Base-by-base conservation (phyloP, 2,797 vertebrate genomes). In the Crax fasciolata region DNA sequence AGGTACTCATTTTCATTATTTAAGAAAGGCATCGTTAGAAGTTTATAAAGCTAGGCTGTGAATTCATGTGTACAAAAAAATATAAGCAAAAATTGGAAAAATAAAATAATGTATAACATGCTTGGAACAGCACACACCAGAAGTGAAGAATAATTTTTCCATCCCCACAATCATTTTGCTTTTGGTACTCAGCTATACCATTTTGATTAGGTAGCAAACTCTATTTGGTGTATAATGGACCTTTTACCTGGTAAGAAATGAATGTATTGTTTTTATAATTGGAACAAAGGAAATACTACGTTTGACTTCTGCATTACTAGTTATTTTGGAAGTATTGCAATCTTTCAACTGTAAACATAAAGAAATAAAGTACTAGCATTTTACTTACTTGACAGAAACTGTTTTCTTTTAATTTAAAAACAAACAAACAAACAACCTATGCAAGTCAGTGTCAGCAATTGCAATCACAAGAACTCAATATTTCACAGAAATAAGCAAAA, bases 181-280 rank as follows among this genome's bases (percentile, higher is more conserved):
- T 25, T 74, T 95, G 38, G 35, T 83, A 59, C 27, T 79, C 78
- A 58, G 15, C 41, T 82, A 13, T 68, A 66, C 14, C 10, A 75
- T 89, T 93, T 77, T 92, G 84, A 94, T 92, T 93, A 75, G 54
- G 11, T 77, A 85, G 61, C 63, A 84, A 52, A 79, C 27, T 61
- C 68, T 88, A 8, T 93, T 32, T 92, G 62, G 52, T 84, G 84
- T 77, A 96, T 95, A 95, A 96, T 94, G 87, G 63, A 74, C 70
- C 68, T 96, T 91, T 89, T 75, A 80, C 15, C 49, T 66, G 30
- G 65, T 66, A 81, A 84, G 61, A 90, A 94, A 90, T 39, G 89
- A 84, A 92, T 89, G 3, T 54, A 59, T 73, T 94, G 27, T 18
- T 94, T 93, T 76, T 86, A 24, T 94, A 91, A 94, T 87, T 94